Conservation (phyloP, 2,797 vertebrate species). For the Sandelia bainsii region DNA sequence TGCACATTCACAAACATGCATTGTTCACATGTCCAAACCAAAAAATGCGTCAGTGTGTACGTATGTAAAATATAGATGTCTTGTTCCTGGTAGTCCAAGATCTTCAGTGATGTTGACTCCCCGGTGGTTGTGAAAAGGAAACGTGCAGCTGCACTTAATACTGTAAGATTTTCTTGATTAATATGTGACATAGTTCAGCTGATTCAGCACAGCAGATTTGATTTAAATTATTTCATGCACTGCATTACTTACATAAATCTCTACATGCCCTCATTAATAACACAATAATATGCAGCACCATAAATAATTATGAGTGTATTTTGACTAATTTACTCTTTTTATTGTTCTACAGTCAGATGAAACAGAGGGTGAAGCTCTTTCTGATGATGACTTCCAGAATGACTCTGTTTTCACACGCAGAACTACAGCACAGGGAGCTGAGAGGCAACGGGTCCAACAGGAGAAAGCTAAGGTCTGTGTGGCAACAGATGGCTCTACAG, state of each 20-base stretch:
- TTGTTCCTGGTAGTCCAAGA: slow-evolving; percentile 59
- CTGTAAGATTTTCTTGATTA: slow-evolving; percentile 60
- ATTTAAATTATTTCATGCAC: not conserved
- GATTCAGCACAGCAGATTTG: not conserved
- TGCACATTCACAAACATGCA: not conserved
- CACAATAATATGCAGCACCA: slow-evolving; percentile 3
- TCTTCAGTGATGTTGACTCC: slow-evolving; percentile 75
- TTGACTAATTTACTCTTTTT: slow-evolving; percentile 8
- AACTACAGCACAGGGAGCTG: slow-evolving; percentile 24
- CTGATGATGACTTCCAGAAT: slow-evolving; percentile 82
- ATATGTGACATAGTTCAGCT: not conserved
- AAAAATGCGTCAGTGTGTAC: not conserved
- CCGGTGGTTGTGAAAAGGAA: slow-evolving; percentile 72
- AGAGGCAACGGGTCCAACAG: slow-evolving; percentile 18
- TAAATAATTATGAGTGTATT: not conserved
- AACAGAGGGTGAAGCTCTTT: slow-evolving; percentile 52
- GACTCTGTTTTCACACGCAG: slow-evolving; percentile 26
- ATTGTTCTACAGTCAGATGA: slow-evolving; percentile 72
- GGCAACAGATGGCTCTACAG: slow-evolving; percentile 1
- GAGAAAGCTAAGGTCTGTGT: slow-evolving; percentile 69
- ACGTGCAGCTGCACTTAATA: slow-evolving; percentile 53
- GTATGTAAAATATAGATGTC: not conserved
- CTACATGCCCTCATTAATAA: not conserved
- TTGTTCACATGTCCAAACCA: not conserved
- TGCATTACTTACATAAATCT: not conserved